These are phyloP conservation scores for Numenius phaeopus DNA, from an alignment of 2,797 vertebrate genomes.

Conservation along the genomic window DNA sequence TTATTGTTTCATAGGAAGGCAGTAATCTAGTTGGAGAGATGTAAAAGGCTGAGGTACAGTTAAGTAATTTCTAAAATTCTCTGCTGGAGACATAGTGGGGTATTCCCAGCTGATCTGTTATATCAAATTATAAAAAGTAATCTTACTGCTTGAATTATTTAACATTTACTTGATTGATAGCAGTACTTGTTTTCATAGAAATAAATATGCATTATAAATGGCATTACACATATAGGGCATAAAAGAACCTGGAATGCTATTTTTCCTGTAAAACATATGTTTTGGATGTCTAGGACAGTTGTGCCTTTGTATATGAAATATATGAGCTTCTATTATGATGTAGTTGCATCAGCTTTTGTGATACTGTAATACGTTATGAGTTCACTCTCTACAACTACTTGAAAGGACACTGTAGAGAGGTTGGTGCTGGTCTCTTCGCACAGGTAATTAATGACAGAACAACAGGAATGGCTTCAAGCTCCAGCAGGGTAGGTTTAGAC, in stretches of 20 bases:
- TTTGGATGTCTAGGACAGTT: neutral
- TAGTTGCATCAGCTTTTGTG: neutral
- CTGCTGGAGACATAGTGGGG: neutral
- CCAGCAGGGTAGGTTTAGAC: no score
- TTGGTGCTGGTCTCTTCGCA: no score
- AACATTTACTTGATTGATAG: neutral
- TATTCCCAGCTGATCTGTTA: neutral
- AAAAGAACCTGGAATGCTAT: neutral
- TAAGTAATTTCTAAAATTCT: neutral
- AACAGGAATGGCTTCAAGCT: no score
- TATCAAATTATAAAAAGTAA: neutral
- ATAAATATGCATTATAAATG: neutral
- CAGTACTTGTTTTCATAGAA: neutral
- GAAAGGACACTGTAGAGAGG: no score
- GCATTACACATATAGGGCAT: neutral
- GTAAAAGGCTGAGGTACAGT: neutral
- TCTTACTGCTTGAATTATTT: constrained; percentile 10
- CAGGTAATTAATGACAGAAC: no score
- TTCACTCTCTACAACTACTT: neutral
- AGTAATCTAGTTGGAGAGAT: neutral
- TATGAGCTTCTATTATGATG: neutral
- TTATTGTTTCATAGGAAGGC: neutral
- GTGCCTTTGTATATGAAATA: neutral
- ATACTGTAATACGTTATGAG: neutral
- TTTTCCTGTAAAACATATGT: neutral